phyloP scores from a whole-genome alignment of 2,113 vertebrate species.

The Periophthalmus modestus region DNA sequence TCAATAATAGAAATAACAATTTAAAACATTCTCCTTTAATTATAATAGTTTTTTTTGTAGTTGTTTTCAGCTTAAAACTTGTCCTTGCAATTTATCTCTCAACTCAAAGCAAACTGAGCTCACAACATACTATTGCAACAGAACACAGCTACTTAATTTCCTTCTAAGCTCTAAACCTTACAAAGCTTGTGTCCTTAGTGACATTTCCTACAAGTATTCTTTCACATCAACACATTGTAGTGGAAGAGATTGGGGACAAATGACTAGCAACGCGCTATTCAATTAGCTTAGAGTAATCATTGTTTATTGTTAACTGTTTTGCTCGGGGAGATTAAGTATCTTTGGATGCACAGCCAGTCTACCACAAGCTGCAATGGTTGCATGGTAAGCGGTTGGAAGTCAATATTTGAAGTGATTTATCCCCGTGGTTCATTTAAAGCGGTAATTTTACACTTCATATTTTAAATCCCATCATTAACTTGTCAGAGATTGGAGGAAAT shows the following conservation, averaged over 20 bases:
- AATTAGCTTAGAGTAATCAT: slow-evolving; percentile 41
- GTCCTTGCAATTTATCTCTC: neutral
- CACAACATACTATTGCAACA: neutral
- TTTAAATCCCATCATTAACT: slow-evolving; percentile 16
- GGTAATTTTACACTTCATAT: slow-evolving; percentile 4
- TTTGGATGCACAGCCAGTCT: slow-evolving; percentile 1
- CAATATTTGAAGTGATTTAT: slow-evolving; percentile 4
- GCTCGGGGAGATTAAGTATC: slow-evolving; percentile 33
- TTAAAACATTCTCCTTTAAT: too few relatives aligned
- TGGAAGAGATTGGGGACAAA: slow-evolving; percentile 36
- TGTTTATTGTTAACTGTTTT: slow-evolving; percentile 50
- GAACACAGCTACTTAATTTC: neutral
- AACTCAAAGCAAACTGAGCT: neutral
- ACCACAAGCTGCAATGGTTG: neutral
- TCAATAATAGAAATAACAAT: too few relatives aligned
- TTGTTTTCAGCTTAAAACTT: too few relatives aligned
- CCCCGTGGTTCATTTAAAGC: slow-evolving; percentile 2
- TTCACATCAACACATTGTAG: slow-evolving; percentile 1
- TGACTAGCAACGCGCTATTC: slow-evolving; percentile 35
- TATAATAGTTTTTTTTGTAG: too few relatives aligned
- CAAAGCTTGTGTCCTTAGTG: slow-evolving; percentile 47
- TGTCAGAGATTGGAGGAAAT: slow-evolving; percentile 19
- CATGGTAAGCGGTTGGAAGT: neutral
- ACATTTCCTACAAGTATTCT: slow-evolving; percentile 17
- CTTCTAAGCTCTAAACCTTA: slow-evolving; percentile 22